Evolutionary conservation across 2,888 invertebrate genomes (phyloP), one percentile per base, ranked within the genome.

Genomic region (Lypha dubia): DNA sequence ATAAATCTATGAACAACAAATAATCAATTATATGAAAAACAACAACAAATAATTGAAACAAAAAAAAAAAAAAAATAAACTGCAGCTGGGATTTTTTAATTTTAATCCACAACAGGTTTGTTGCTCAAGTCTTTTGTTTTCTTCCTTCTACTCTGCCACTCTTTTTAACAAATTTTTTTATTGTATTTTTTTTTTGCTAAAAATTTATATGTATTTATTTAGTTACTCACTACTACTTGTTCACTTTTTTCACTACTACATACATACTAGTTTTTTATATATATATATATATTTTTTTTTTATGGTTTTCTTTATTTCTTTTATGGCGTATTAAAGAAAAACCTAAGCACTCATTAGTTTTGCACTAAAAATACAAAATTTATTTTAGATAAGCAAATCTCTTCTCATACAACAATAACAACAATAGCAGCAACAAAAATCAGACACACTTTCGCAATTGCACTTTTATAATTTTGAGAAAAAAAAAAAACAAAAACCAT

Each of bases 81-180:
- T 83, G 85, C 91, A 91, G 91, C 87, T 91, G 88, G 91, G 91
- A 91, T 90, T 91, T 88, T 91, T 91, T 90, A 90, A 88, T 89
- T 91, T 89, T 89, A 91, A 89, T 90, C 90, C 90, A 89, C 91
- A 90, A 89, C 91, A 91, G 91, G 91, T 91, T 91, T 91, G 91
- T 91, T 90, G 89, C 87, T 91, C 88, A 90, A 91, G 89, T 91
- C 91, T 91, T 91, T 60, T 77, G 65, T 63, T 56, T 44, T 75
- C 56, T 44, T 71, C 38, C 71, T 79, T 7, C 44, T 46, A n/a
- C n/a, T 75, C 53, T 41, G 67, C 9, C 35, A 35, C 71, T 56
- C 60, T 67, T n/a, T n/a, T n/a, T 1, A 22, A 44, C 13, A 53
- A 53, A 56, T 41, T 11, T 41, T 28, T 9, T 20, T 7, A 44